These are phyloP conservation scores for Coecobrya sp. DNA, from an alignment of 2,888 invertebrate species.

Conservation along the genomic window DNA sequence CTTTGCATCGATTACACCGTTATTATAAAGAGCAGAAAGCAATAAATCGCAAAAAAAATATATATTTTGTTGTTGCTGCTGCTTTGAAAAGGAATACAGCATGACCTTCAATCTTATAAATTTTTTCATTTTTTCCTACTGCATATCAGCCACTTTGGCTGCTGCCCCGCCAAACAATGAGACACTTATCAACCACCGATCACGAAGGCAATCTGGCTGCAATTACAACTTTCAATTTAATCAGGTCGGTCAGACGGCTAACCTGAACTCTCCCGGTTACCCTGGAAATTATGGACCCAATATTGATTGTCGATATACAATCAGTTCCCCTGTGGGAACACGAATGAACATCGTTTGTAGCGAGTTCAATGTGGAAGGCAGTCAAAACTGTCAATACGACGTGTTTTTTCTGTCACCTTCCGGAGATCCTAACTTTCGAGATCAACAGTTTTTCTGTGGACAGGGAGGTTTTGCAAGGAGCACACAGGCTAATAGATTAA, in stretches of 20 bases:
- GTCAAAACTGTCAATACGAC: slow-evolving; percentile 79
- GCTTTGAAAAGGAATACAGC: background rate
- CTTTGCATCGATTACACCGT: background rate
- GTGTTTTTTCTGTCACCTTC: slow-evolving; percentile 80
- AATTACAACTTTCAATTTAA: slow-evolving; percentile 71
- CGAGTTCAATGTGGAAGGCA: slow-evolving; percentile 81
- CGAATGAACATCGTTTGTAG: slow-evolving; percentile 76
- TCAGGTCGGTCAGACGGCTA: slow-evolving; percentile 74
- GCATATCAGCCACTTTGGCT: background rate
- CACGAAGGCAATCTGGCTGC: slow-evolving; percentile 35
- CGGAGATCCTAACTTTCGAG: slow-evolving; percentile 78
- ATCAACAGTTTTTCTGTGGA: slow-evolving; percentile 80
- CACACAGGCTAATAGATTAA: slow-evolving; percentile 71
- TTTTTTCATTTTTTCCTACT: background rate
- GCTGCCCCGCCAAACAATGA: background rate
- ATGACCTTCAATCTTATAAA: background rate
- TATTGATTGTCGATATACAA: slow-evolving; percentile 78
- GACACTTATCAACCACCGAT: background rate
- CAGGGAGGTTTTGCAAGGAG: slow-evolving; percentile 51
- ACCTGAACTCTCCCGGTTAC: slow-evolving; percentile 78
- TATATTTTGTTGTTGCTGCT: slow-evolving; percentile 19
- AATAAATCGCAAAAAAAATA: background rate
- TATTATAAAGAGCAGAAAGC: background rate
- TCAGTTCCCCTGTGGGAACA: slow-evolving; percentile 79
- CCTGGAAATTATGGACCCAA: slow-evolving; percentile 80